Evolutionary conservation across 2,888 invertebrate genomes (phyloP), one percentile per base, ranked within the genome.

Genomic region (Drosophila dives): DNA sequence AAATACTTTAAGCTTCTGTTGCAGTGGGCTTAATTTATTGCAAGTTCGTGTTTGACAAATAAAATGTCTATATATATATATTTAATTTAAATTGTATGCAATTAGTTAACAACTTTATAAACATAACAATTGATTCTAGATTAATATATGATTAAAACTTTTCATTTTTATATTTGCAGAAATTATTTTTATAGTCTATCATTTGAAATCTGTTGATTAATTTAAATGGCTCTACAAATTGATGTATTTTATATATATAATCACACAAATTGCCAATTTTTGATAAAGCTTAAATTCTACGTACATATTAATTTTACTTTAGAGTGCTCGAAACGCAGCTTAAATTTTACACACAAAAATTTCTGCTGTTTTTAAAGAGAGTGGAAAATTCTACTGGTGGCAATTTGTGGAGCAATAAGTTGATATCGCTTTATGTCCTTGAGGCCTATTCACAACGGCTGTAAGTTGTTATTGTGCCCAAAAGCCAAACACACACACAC

Each of bases 321-420:
- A 7, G 20, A 53, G 38, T 53, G 38, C 20, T 40, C 23, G 23
- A 29, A 51, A 60, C 10, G 26, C 1, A 34, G 10, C 2, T 29
- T n/a, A 17, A 50, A 40, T 50, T 49, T 38, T n/a, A 3, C 15
- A 0, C 50, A 40, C 2, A 23, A 20, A 64, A 32, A 38, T 6
- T 3, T 34, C 2, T 32, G 20, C 8, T 20, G 20, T 29, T 38
- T 34, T 29, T 15, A 3, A 42, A 32, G 51, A 8, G 38, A 26
- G 20, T 32, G 34, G 23, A 65, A n/a, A 51, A 11, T 12, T 36
- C 62, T 15, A 75, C 40, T 68, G 51, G 36, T 20, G 55, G 45
- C 58, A 75, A 75, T 74, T 75, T 69, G 58, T 69, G 11, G 15
- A 54, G 62, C 70, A 69, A 62, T 73, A 73, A 58, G 54, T 75